Evolutionary conservation across 2,888 invertebrate species (phyloP).

Genomic region (Macrophya alboannulata): DNA sequence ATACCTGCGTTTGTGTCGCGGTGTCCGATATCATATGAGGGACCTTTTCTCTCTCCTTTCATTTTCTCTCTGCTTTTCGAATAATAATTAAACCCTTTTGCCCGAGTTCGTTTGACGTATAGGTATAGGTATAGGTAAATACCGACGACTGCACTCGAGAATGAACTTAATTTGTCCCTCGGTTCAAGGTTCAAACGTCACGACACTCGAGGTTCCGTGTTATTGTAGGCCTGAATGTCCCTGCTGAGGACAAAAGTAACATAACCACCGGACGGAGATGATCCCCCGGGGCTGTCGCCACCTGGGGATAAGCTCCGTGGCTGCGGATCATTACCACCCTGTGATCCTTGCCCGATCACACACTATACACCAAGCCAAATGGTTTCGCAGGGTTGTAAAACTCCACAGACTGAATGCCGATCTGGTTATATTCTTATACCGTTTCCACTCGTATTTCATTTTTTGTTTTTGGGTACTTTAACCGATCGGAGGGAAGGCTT

Average conservation of each 20-base stretch:
- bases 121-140: too few relatives aligned
- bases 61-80: not conserved
- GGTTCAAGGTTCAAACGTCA: slow-evolving; percentile 21
- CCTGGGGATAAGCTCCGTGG: slow-evolving; percentile 49
- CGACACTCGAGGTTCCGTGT: not conserved
- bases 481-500: not conserved
- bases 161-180: not conserved
- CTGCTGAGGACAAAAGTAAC: slow-evolving; percentile 36
- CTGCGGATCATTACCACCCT: slow-evolving; percentile 52
- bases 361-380: slow-evolving; percentile 36
- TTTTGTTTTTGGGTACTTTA: not conserved
- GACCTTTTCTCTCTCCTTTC: not conserved
- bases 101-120: not conserved
- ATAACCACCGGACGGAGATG: slow-evolving; percentile 46
- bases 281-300: slow-evolving; percentile 43
- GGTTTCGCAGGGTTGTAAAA: slow-evolving; percentile 22
- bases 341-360: slow-evolving; percentile 50
- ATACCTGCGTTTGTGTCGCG: not conserved
- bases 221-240: slow-evolving; percentile 38
- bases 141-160: not conserved
- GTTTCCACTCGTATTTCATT: slow-evolving; percentile 1
- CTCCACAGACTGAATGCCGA: slow-evolving; percentile 5
- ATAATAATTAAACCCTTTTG: not conserved
- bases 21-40: not conserved
- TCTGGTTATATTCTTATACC: not conserved